Evolutionary conservation across 1,140 invertebrate genomes (phyloP).

Genomic region (Pomacea maculata): DNA sequence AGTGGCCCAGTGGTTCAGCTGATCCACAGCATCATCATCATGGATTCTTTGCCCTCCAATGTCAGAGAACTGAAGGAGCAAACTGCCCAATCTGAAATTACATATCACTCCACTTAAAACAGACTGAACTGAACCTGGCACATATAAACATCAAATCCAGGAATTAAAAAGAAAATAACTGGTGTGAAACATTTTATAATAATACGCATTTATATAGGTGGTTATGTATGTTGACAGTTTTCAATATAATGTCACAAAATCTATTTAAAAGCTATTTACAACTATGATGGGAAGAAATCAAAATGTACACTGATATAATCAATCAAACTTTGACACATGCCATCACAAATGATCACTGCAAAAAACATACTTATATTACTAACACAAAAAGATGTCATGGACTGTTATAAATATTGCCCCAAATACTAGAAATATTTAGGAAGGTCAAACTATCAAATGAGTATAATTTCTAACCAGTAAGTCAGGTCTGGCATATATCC

Average conservation of each 20-base stretch:
- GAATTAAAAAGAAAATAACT: no score
- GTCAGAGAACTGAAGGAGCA: constrained; percentile 23
- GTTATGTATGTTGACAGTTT: neutral
- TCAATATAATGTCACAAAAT: neutral
- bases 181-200: neutral
- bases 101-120: neutral
- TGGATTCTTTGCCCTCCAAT: constrained; percentile 12
- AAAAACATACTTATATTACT: no score
- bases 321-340: neutral
- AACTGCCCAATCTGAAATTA: constrained; percentile 13
- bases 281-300: neutral
- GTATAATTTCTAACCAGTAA: no score
- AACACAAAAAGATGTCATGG: no score
- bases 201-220: neutral
- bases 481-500: no score
- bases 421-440: no score
- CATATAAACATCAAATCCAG: neutral
- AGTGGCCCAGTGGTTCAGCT: constrained; percentile 40
- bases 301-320: neutral
- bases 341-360: no score
- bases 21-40: constrained; percentile 46
- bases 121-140: neutral
- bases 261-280: neutral
- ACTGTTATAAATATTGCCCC: no score
- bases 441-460: no score